Base-by-base conservation (phyloP, 2,888 invertebrate genomes). In the Elmis aenea region DNA sequence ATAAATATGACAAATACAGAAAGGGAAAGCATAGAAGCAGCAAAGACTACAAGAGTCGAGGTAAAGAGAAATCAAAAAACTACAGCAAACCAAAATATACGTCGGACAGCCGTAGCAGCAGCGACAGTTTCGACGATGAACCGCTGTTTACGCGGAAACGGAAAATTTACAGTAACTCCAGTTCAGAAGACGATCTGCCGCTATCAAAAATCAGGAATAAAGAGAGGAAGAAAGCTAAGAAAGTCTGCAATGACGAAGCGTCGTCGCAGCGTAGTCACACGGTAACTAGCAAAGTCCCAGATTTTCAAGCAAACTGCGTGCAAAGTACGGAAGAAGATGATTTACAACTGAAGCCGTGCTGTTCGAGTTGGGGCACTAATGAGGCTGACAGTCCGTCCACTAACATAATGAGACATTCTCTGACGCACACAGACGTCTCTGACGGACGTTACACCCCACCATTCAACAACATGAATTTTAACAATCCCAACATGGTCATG, bases 131-230 rank as follows among this genome's bases (percentile, higher is more conserved):
- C 10, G 32, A 38, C 9, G 20, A 25, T 20, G 38, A 34, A 13
- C 25, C 10, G 11, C 24, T 9, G 11, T 33, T 33, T 18, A 6
- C 6, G 14, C 24, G 14, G 10, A 15, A 33, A 15, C 5, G 11
- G 26, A n/a, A n/a, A n/a, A n/a, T n/a, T n/a, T n/a, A n/a, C n/a
- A n/a, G n/a, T n/a, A n/a, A n/a, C n/a, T n/a, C n/a, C 13, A 36
- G 36, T 29, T 29, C 33, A 3, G 42, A 42, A 16, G 11, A 26
- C 25, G 42, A 42, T 16, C 12, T 42, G 22, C 42, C 42, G 8
- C 10, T 38, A 23, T 31, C 34, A 5, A 33, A 40, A 36, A 9
- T 39, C 11, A 31, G 33, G 31, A 14, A 22, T 15, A 29, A 26
- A 21, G 26, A 40, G 11, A 14, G 23, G 13, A 40, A 23, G 10